Evolutionary conservation across 2,888 invertebrate species (phyloP), one percentile per base, ranked within the genome.

Genomic region (Ophion ventricosus): DNA sequence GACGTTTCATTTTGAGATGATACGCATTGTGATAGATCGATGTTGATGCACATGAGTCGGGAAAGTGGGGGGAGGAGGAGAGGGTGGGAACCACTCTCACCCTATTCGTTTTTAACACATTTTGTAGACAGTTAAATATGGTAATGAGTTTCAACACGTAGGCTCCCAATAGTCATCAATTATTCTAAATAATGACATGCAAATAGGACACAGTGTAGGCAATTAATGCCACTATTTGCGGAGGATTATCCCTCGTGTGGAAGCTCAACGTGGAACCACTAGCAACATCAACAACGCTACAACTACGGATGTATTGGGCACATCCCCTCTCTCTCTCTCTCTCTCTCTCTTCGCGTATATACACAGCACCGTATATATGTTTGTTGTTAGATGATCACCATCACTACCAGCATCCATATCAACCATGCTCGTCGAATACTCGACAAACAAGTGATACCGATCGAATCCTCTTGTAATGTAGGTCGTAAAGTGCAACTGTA

Each of bases 151-250:
- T 90, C 89, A 87, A 89, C 90, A 88, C 90, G 87, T 88, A 89
- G 88, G 88, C 85, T 88, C 89, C 89, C 91, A 91, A 92, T 91
- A 90, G 92, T 92, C 92, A 91, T 92, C 91, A 91, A 92, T 92
- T 92, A 92, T 92, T 92, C 92, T 90, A 90, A 92, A 91, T 92
- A 92, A 92, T 92, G 89, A 88, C 88, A 92, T 92, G 92, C 91
- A 92, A 92, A 92, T 92, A 91, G 90, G 89, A 87, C 87, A 88
- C 88, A 88, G 89, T 89, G 88, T 88, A 88, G 90, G 90, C 91
- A 92, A 92, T 92, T 92, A 92, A 91, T 91, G 92, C 91, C 92
- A 91, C 91, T 92, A 91, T 92, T 92, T 92, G 91, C 89, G 88
- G 88, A 91, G 90, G 92, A 90, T 92, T 91, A 91, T 92, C 89